Percentiles rank a stretch among this genome's conserved stretches.
phyloP scores from a whole-genome alignment of 1,140 invertebrate species.

The Camponotus pennsylvanicus region DNA sequence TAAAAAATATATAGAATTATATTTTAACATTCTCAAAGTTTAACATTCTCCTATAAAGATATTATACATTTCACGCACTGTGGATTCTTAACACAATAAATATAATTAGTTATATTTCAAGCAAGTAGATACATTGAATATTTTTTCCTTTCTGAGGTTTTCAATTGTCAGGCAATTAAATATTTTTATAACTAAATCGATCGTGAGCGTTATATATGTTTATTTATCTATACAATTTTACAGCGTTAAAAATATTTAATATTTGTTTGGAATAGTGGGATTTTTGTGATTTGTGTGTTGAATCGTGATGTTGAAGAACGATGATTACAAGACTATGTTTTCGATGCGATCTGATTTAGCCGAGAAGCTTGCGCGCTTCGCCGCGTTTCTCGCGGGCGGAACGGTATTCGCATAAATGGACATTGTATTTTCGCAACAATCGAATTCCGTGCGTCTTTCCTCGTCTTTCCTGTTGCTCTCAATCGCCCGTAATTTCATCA shows the following conservation, averaged over 20 bases:
- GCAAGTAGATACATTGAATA: not conserved
- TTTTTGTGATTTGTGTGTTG: constrained; percentile 1
- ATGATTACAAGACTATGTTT: not conserved
- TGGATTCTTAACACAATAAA: not conserved
- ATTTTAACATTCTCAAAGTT: not conserved
- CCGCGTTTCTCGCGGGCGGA: constrained; percentile 1
- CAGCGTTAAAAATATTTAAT: constrained; percentile 15
- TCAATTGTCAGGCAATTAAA: not conserved
- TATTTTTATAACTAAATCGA: constrained; percentile 36
- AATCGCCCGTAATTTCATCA: not conserved
- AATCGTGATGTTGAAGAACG: constrained; percentile 4
- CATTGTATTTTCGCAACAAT: constrained; percentile 39
- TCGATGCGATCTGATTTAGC: not conserved
- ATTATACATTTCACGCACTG: not conserved
- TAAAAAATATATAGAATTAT: constrained; percentile 2
- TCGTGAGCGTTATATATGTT: not conserved
- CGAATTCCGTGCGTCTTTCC: not conserved
- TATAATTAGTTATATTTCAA: not conserved
- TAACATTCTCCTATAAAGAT: not conserved
- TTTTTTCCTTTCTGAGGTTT: not conserved
- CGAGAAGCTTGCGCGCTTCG: constrained; percentile 21
- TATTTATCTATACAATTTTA: not conserved
- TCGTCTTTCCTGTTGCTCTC: constrained; percentile 35
- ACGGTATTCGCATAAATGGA: constrained; percentile 7
- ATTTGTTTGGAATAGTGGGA: not conserved